Evolutionary conservation across 2,113 vertebrate genomes (phyloP), one percentile per base, ranked within the genome.

Genomic region (Corydoras sp.): DNA sequence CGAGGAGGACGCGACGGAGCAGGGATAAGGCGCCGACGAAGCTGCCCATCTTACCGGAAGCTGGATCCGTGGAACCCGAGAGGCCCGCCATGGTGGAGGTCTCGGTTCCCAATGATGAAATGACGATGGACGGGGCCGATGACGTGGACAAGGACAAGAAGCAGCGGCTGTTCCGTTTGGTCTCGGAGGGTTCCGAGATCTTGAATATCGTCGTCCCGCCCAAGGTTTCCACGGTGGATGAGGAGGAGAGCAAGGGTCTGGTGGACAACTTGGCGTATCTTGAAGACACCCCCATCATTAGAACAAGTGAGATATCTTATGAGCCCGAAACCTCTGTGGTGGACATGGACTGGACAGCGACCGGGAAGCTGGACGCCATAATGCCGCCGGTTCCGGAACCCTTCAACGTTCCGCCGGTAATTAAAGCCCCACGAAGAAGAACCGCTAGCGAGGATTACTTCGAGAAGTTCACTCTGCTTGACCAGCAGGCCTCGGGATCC

Each of bases 121-220:
- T 24, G 18, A 24, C 66, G 61, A n/a, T 6, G 0, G 82, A 84
- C 15, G 18, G 18, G 18, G 1, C 18, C 18, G 18, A 24, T 24
- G 18, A 24, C 18, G 18, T 24, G 18, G 87, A 56, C 51, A 86
- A 68, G 86, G 83, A 53, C 54, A 56, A n/a, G 75, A 86, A 94
- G 62, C 93, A 92, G 81, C 86, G 83, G 49, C 77, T 93, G 11
- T 95, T 96, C 77, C 87, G 89, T 43, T 91, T 96, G 0, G 92
- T 97, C 77, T 95, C 92, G 5, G 95, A 98, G 81, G 93, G 94
- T 58, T 95, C 91, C 32, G 93, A 98, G 82, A 97, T 95, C 85
- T 77, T 94, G 53, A 97, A 97, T 82, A 94, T 98, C 81, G 83
- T 98, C 68, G 91, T 90, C 63, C 91, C 94, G 15, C 86, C 83